Percentiles rank a stretch among this genome's conserved stretches.
Evolutionary conservation across 2,113 vertebrate species (phyloP).

Genomic region (Mandrillus leucophaeus): DNA sequence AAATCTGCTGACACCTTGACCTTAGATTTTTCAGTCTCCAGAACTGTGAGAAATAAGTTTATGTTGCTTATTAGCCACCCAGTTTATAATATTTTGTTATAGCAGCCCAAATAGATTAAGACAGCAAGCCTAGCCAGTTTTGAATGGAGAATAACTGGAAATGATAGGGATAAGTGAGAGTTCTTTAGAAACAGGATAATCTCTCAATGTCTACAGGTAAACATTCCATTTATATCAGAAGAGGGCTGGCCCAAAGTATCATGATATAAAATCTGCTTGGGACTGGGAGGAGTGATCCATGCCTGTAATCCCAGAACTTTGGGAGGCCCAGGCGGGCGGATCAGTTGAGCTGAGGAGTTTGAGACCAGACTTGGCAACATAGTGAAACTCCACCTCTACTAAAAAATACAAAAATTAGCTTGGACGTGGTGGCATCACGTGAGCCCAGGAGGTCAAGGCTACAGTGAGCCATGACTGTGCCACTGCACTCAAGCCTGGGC

Average conservation of each 20-base stretch:
- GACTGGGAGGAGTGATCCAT: too few species aligned
- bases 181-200: background rate
- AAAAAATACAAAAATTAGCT: too few species aligned
- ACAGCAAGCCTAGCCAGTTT: background rate
- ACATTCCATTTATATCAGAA: background rate
- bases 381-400: too few species aligned
- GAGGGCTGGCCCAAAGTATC: background rate
- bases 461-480: too few species aligned
- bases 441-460: too few species aligned
- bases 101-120: background rate
- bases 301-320: too few species aligned
- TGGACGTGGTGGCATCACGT: too few species aligned
- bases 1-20: background rate
- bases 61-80: background rate
- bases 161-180: background rate
- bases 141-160: background rate
- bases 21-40: background rate
- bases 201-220: background rate
- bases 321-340: too few species aligned
- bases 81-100: background rate
- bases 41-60: background rate
- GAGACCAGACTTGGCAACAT: too few species aligned
- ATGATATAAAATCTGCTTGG: background rate
- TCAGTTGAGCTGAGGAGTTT: too few species aligned
- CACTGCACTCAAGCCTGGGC: too few species aligned